Percentiles rank a stretch among this genome's conserved stretches.
phyloP scores from a whole-genome alignment of 2,113 vertebrate genomes.

The Oncorhynchus masou region DNA sequence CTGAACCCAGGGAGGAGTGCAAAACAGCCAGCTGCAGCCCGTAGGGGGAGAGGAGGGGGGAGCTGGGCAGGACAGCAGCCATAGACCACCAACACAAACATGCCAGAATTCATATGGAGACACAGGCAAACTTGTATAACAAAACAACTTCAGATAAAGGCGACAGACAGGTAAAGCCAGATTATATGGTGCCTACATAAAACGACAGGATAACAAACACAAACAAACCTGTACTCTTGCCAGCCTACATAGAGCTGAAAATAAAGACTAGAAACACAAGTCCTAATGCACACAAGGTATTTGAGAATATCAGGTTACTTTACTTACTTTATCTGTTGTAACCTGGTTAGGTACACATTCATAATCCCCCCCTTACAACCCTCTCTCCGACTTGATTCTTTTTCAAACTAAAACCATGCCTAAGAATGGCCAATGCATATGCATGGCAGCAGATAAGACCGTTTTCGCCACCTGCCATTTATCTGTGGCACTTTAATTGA shows the following conservation, averaged over 20 bases:
- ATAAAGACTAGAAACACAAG: conserved; percentile 5
- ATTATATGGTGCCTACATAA: no score
- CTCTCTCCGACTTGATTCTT: background rate
- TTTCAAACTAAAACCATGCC: background rate
- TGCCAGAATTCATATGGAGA: conserved; percentile 40
- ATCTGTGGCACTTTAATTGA: background rate
- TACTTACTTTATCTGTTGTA: background rate
- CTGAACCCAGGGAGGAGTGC: conserved; percentile 59
- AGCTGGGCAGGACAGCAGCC: conserved; percentile 30
- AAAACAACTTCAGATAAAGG: background rate
- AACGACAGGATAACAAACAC: no score
- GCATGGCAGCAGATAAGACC: conserved; percentile 19
- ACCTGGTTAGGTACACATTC: no score
- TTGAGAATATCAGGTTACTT: background rate
- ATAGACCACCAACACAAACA: conserved; percentile 55
- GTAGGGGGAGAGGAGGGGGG: conserved; percentile 26
- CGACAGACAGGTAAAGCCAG: no score
- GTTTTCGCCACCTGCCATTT: conserved; percentile 1
- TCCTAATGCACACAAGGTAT: conserved; percentile 11
- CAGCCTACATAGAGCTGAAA: background rate
- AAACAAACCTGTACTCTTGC: no score
- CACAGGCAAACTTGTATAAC: conserved; percentile 10
- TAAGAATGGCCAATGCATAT: background rate
- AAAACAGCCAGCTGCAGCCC: conserved; percentile 72
- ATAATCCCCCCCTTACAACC: background rate